A percentile compares a stretch with the other conserved stretches of the same genome.
phyloP scores from a whole-genome alignment of 2,888 invertebrate species.

The Ptychoptera contaminata region DNA sequence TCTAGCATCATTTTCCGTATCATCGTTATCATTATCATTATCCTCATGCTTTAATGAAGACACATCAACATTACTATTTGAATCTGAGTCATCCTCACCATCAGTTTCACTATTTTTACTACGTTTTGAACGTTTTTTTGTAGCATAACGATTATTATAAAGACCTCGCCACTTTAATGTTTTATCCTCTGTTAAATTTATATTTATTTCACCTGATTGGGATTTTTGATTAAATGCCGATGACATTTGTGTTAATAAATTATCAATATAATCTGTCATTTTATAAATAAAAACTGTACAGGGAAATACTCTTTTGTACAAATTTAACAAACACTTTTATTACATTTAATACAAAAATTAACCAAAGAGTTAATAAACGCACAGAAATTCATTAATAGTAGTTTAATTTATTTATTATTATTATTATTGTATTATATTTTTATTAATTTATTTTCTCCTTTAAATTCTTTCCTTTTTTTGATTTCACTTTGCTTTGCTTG shows the following conservation, averaged over 20 bases:
- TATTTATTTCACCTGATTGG: constrained; percentile 13
- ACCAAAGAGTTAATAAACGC: too few relatives aligned
- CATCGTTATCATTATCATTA: neutral
- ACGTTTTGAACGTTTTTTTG: constrained; percentile 24
- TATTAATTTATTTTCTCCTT: too few relatives aligned
- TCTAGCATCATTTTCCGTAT: neutral
- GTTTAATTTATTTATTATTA: too few relatives aligned
- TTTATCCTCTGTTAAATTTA: constrained; percentile 27
- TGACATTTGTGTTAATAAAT: constrained; percentile 26
- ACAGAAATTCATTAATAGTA: too few relatives aligned
- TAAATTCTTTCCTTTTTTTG: too few relatives aligned
- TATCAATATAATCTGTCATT: constrained; percentile 25
- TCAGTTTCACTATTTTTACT: constrained; percentile 16
- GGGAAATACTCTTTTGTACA: too few relatives aligned
- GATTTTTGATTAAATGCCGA: constrained; percentile 20
- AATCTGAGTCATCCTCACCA: neutral
- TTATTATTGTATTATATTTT: too few relatives aligned
- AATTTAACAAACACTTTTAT: too few relatives aligned
- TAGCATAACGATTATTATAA: constrained; percentile 28
- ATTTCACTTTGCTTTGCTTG: too few relatives aligned
- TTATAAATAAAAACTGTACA: constrained; percentile 3
- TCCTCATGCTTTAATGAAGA: neutral
- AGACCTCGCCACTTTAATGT: constrained; percentile 30
- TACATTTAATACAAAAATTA: too few relatives aligned
- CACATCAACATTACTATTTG: neutral